These are phyloP conservation scores for human (Homo sapiens) DNA, from an alignment of 2,113 vertebrate species.

Conservation along the genomic window GRCh38 chr18:75530001-75530500, in stretches of 20 bases:
- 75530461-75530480: too few species aligned
- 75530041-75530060: slow-evolving; percentile 23
- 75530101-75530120: not conserved
- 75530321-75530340: accelerated
- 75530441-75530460: not conserved
- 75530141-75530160: not conserved
- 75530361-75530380: accelerated
- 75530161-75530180: not conserved
- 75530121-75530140: not conserved
- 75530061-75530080: slow-evolving; percentile 24
- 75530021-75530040: not conserved
- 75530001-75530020: not conserved
- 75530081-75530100: not conserved
- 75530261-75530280: not conserved
- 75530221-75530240: too few species aligned
- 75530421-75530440: not conserved
- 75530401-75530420: accelerated
- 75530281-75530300: accelerated
- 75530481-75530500: accelerated
- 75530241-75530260: accelerated
- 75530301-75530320: too few species aligned
- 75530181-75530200: accelerated
- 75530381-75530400: accelerated
- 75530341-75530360: accelerated
- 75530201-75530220: accelerated